phyloP scores from a whole-genome alignment of 2,888 invertebrate genomes.

The Agrilus biguttatus region DNA sequence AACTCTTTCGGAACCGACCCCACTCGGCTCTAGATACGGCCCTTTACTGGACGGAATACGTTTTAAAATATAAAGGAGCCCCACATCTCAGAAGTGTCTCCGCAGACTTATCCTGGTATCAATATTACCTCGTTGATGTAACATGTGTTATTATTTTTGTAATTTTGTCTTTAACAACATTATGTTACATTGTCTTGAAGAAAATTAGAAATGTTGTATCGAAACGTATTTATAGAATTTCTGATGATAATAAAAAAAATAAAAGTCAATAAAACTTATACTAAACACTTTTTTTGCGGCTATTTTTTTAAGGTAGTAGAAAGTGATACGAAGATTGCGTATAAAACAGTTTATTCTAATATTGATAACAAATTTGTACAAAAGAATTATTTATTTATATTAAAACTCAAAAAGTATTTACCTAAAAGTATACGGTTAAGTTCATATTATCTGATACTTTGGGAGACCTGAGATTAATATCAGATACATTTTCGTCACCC shows the following conservation, averaged over 20 bases:
- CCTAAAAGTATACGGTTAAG: slow-evolving; percentile 42
- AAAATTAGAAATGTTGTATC: too few species aligned
- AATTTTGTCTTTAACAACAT: neutral
- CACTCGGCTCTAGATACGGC: slow-evolving; percentile 44
- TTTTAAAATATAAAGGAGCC: slow-evolving; percentile 42
- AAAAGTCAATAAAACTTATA: too few species aligned
- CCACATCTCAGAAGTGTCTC: slow-evolving; percentile 37
- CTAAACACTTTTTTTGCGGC: too few species aligned
- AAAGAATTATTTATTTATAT: too few species aligned
- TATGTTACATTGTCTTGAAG: too few species aligned
- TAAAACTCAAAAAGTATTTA: neutral
- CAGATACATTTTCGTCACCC: slow-evolving; percentile 35
- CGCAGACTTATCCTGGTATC: slow-evolving; percentile 31
- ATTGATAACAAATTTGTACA: too few species aligned
- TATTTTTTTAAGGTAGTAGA: too few species aligned
- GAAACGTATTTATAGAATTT: too few species aligned
- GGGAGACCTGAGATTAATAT: slow-evolving; percentile 13
- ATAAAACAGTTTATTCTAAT: too few species aligned
- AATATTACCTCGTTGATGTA: slow-evolving; percentile 16
- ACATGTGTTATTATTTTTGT: neutral
- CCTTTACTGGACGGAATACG: slow-evolving; percentile 51
- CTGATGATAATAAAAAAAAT: too few species aligned
- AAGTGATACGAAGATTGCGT: too few species aligned
- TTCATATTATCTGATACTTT: slow-evolving; percentile 38
- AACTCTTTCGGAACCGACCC: slow-evolving; percentile 42